phyloP scores from a whole-genome alignment of 2,888 invertebrate genomes.

The Leucophora obtusa region DNA sequence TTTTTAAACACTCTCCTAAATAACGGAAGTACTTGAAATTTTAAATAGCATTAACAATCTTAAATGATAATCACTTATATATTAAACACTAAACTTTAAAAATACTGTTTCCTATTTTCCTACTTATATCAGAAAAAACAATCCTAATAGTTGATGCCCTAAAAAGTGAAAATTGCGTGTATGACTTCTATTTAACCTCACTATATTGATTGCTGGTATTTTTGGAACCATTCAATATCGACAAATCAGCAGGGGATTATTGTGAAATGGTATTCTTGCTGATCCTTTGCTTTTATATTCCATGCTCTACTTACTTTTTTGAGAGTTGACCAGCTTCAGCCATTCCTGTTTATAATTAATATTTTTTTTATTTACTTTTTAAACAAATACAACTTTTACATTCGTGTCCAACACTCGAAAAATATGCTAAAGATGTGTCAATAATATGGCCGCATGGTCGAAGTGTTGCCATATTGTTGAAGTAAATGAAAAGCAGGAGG shows the following conservation, averaged over 20 bases:
- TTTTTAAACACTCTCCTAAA: neutral
- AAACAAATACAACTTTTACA: conserved; percentile 21
- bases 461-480: conserved; percentile 6
- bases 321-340: conserved; percentile 74
- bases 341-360: conserved; percentile 67
- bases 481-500: neutral
- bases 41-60: too few species aligned
- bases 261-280: neutral
- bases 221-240: neutral
- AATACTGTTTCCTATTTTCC: too few species aligned
- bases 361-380: neutral
- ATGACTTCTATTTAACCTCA: conserved; percentile 62
- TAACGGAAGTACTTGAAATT: conserved; percentile 4
- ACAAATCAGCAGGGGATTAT: neutral
- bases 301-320: conserved; percentile 73
- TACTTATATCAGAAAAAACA: neutral
- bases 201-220: conserved; percentile 46
- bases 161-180: conserved; percentile 42
- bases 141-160: neutral
- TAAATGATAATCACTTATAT: too few species aligned
- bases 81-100: too few species aligned
- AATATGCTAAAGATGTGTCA: conserved; percentile 31
- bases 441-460: conserved; percentile 40
- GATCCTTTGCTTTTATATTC: neutral
- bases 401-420: conserved; percentile 33